Evolutionary conservation across 2,113 vertebrate genomes (phyloP).

Genomic region (Piaya cayana): DNA sequence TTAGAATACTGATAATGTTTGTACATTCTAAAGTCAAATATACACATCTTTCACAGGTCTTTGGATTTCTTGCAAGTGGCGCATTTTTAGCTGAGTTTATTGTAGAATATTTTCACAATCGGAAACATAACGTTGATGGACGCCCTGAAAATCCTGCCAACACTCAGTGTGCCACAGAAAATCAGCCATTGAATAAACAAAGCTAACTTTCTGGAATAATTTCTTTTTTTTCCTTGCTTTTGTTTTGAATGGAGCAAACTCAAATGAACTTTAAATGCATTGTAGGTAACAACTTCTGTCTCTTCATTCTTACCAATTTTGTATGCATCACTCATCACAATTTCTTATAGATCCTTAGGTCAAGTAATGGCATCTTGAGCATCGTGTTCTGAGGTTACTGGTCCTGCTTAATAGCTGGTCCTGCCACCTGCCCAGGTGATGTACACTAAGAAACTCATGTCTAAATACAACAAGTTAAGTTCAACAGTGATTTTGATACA

Average conservation of each 20-base stretch:
- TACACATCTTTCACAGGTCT: constrained; percentile 72
- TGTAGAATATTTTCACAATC: fast-evolving
- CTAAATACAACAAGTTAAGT: not conserved
- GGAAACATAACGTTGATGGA: fast-evolving
- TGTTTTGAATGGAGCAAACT: not conserved
- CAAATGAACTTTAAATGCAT: not conserved
- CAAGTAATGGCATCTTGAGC: not conserved
- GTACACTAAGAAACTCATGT: not conserved
- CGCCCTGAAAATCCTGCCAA: not conserved
- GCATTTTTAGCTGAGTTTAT: constrained; percentile 68
- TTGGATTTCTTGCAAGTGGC: constrained; percentile 80
- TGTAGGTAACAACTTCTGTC: not conserved
- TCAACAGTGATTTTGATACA: not conserved
- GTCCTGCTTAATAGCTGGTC: not conserved
- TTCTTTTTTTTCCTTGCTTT: not conserved
- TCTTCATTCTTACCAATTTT: not conserved
- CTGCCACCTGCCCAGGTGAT: not conserved
- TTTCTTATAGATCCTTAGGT: not conserved
- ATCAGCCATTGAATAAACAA: constrained; percentile 72
- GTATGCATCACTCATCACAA: not conserved
- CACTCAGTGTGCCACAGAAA: constrained; percentile 13
- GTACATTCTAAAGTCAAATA: not conserved
- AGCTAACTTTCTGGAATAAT: not conserved
- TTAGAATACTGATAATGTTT: not conserved
- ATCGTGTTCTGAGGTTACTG: not conserved